A percentile compares a stretch with the other conserved stretches of the same genome.
These are phyloP conservation scores for Orchestia grillus DNA, from an alignment of 1,140 invertebrate genomes.

Conservation along the genomic window DNA sequence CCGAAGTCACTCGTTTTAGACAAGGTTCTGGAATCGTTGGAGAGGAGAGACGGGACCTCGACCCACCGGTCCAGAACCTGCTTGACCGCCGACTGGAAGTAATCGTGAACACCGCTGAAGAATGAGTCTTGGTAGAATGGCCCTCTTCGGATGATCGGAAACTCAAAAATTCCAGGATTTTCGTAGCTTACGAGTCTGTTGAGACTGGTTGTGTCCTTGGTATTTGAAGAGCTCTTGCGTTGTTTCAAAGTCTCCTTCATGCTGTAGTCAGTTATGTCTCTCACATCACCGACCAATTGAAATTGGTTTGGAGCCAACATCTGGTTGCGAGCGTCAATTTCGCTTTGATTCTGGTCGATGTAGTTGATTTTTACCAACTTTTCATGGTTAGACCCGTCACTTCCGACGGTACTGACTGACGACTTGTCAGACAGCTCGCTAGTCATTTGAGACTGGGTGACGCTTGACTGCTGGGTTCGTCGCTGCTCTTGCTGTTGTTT, in stretches of 20 bases:
- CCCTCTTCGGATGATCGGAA: slow-evolving; percentile 23
- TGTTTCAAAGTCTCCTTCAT: slow-evolving; percentile 7
- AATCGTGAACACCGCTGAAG: slow-evolving; percentile 5
- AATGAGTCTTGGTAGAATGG: slow-evolving; percentile 46
- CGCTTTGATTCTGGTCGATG: slow-evolving; percentile 42
- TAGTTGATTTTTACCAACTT: slow-evolving; percentile 35
- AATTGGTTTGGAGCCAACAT: neutral
- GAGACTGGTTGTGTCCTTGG: neutral
- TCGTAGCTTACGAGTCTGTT: slow-evolving; percentile 36
- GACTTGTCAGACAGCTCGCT: neutral
- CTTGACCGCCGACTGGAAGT: slow-evolving; percentile 12
- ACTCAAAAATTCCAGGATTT: slow-evolving; percentile 33
- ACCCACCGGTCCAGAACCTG: slow-evolving; percentile 39
- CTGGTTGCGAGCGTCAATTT: neutral
- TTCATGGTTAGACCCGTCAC: neutral
- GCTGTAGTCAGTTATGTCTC: slow-evolving; percentile 21
- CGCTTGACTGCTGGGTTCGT: neutral
- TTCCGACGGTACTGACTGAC: neutral
- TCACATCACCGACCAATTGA: slow-evolving; percentile 18
- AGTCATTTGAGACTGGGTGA: neutral
- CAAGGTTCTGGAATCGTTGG: neutral
- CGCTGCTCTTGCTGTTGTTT: neutral
- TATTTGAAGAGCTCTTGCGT: slow-evolving; percentile 41
- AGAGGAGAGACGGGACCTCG: slow-evolving; percentile 17
- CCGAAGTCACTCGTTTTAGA: slow-evolving; percentile 21